Conservation (phyloP, 1,140 invertebrate species). For the Caenorhabditis tropicalis region DNA sequence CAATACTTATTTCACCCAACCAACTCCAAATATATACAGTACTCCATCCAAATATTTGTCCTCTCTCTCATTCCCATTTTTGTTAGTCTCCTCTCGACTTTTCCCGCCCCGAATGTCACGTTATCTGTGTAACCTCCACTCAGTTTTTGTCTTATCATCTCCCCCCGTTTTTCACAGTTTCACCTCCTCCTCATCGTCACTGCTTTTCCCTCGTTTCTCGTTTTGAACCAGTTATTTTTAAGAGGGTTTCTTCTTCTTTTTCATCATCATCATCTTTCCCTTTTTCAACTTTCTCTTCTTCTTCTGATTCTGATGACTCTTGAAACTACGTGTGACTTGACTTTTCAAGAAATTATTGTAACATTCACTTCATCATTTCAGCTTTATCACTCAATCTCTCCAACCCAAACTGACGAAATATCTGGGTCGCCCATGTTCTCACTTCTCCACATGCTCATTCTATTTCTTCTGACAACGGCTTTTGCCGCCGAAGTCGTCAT, state of each 20-base stretch:
- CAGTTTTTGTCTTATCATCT: not conserved
- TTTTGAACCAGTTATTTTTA: slow-evolving; percentile 29
- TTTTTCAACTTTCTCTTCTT: not conserved
- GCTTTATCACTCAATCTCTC: not conserved
- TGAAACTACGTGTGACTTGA: not conserved
- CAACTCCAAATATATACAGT: not conserved
- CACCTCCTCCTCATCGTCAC: not conserved
- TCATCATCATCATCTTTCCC: not conserved
- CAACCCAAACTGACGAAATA: slow-evolving; percentile 9
- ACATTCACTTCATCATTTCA: slow-evolving; percentile 6
- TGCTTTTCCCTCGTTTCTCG: slow-evolving; percentile 19
- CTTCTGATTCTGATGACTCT: not conserved
- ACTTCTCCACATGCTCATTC: slow-evolving; percentile 31
- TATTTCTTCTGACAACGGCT: not conserved
- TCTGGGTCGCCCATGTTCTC: not conserved
- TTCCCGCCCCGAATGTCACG: not conserved
- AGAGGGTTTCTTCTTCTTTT: not conserved
- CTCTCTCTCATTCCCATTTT: no score
- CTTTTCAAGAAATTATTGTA: not conserved
- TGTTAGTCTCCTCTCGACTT: not conserved
- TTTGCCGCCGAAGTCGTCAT: slow-evolving; percentile 24
- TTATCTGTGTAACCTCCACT: slow-evolving; percentile 13
- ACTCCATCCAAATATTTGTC: not conserved
- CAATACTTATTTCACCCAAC: not conserved
- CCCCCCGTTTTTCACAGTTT: not conserved